These are phyloP conservation scores for Drosophila robusta DNA, from an alignment of 2,888 invertebrate species.

Conservation along the genomic window DNA sequence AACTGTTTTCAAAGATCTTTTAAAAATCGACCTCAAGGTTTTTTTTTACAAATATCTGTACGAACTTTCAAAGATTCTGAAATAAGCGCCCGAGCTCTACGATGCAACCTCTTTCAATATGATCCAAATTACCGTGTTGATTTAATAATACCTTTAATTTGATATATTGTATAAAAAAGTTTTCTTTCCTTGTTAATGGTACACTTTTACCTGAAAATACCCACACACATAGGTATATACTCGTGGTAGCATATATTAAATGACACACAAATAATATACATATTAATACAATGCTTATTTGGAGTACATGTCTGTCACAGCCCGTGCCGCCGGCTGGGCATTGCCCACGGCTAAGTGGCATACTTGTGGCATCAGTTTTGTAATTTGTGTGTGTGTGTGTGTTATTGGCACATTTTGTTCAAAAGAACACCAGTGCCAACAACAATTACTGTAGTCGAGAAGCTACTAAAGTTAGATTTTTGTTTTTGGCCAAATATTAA, in stretches of 20 bases:
- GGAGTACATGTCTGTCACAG: not conserved
- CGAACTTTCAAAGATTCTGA: no score
- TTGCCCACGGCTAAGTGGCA: not conserved
- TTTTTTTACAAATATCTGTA: no score
- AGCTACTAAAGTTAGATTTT: conserved; percentile 2
- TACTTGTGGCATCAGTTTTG: not conserved
- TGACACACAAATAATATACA: not conserved
- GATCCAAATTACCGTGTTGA: no score
- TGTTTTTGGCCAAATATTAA: conserved; percentile 1
- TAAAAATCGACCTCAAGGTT: no score
- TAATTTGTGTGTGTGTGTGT: not conserved
- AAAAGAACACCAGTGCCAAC: not conserved
- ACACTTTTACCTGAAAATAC: no score
- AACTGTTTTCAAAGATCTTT: no score
- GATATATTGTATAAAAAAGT: no score
- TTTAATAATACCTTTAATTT: no score
- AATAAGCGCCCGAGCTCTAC: no score
- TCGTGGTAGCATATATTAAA: not conserved
- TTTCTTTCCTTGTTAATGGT: no score
- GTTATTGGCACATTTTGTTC: not conserved
- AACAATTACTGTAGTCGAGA: not conserved
- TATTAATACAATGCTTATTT: not conserved
- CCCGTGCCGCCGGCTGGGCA: not conserved
- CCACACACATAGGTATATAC: no score
- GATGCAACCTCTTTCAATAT: no score